Base-by-base conservation (phyloP, 2,888 invertebrate genomes). In the Cheilosia grossa region DNA sequence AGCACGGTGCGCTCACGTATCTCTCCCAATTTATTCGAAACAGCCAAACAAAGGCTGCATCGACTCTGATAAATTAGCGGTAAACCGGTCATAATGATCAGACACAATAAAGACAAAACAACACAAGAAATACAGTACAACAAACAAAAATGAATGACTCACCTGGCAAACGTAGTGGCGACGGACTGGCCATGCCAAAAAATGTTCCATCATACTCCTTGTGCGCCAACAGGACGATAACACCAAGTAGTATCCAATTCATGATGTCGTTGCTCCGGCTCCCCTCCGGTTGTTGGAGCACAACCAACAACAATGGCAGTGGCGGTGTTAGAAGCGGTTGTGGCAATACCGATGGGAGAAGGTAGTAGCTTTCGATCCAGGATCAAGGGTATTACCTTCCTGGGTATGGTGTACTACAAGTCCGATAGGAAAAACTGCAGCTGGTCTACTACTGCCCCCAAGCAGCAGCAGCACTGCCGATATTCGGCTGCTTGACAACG, bases 151-250 rank as follows among this genome's bases (percentile, higher is more conserved):
- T 24, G 21, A 75, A 75, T 85, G 85, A 88, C 89, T 91, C 87
- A 92, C 92, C 92, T 89, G 91, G 91, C 88, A 91, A 88, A 88
- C 91, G 90, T 64, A 90, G 88, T 75, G 92, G 92, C 83, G 92
- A 90, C 87, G 92, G 92, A 88, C 89, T 90, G 87, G 92, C 91
- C 89, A 91, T 89, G 63, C 88, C 88, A 75, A 87, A 88, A 78
- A 88, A 87, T 51, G 78, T 79, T 66, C 87, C 87, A 87, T 82
- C 80, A 87, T 90, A 89, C 88, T 90, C 89, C 87, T 89, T 89
- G 89, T 91, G 90, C 80, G 90, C 90, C 89, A 90, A 88, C 81
- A 92, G 89, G 89, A 92, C 89, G 87, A 91, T 89, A 89, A 91
- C 90, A 88, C 91, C 90, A 88, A 91, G 88, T 87, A 91, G 87